Percentiles rank a stretch among this genome's conserved stretches.
phyloP scores from a whole-genome alignment of 2,797 vertebrate species.

The Myotis daubentonii region DNA sequence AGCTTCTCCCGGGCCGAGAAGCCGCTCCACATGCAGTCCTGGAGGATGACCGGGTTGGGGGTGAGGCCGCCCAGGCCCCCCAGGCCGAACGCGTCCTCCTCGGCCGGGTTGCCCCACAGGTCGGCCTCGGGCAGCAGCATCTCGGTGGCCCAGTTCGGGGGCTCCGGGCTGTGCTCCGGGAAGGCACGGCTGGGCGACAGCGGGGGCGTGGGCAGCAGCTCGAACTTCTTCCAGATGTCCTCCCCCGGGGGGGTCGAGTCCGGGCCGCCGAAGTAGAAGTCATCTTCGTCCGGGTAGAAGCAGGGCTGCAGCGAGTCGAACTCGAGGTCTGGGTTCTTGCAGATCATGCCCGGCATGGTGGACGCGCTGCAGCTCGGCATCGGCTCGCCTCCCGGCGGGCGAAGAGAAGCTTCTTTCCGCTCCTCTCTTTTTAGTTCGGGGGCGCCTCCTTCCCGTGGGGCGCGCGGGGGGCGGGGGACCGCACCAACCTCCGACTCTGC shows the following conservation, averaged over 20 bases:
- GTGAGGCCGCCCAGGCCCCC: constrained; percentile 88
- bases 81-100: constrained; percentile 90
- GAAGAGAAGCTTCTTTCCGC: neutral
- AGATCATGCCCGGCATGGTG: constrained; percentile 94
- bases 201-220: constrained; percentile 96
- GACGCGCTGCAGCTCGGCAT: constrained; percentile 69
- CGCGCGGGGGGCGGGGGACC: constrained; percentile 27
- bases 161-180: constrained; percentile 78
- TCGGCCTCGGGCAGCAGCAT: constrained; percentile 93
- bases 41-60: constrained; percentile 95
- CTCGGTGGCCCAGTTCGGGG: constrained; percentile 87
- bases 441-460: constrained; percentile 71
- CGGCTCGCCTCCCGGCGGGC: constrained; percentile 50
- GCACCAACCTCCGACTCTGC: constrained; percentile 66
- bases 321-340: constrained; percentile 97
- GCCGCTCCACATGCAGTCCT: constrained; percentile 99
- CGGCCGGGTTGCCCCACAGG: constrained; percentile 87
- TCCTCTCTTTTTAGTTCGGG: constrained; percentile 24
- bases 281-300: constrained; percentile 98
- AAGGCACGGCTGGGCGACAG: constrained; percentile 89
- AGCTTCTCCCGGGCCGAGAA: constrained; percentile 97
- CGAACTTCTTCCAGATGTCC: constrained; percentile 99
- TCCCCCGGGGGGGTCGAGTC: constrained; percentile 97
- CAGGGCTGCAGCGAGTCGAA: constrained; percentile 98
- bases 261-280: constrained; percentile 96